Evolutionary conservation across 2,888 invertebrate species (phyloP), one percentile per base, ranked within the genome.

Genomic region (Invenusta paracnida): DNA sequence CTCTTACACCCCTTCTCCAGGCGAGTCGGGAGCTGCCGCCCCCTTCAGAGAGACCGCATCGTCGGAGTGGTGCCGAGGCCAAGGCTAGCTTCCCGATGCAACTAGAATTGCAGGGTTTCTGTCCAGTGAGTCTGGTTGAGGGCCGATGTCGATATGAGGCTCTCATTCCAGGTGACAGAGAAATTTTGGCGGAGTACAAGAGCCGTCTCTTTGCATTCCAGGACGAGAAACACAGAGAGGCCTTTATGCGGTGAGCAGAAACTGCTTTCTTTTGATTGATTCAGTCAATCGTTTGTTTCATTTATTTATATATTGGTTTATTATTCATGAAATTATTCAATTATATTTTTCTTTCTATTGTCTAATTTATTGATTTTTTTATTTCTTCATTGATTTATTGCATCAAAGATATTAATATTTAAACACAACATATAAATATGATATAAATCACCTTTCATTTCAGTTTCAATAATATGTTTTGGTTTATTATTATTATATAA

Each of bases 101-200:
- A 23, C 87, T 90, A 25, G 90, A 91, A 87, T 87, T 91, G 25
- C 88, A 89, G 79, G 91, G 91, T 13, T 92, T 91, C 88, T 92
- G 91, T 87, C 91, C 91, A 0, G 91, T 92, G 13, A 91, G 91
- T 0, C 92, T 89, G 88, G 87, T 90, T 30, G 90, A 91, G 88
- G 91, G 91, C 27, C 89, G 90, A 84, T 89, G 89, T 88, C 90
- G 90, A 90, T 91, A 87, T 67, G 82, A 48, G 86, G 90, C 90
- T 11, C 89, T 92, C 29, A 88, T 90, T 25, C 90, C 90, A 23
- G 92, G 92, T 0, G 88, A 89, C 85, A 87, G 88, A 48, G 89
- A 90, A 27, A 88, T 90, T 83, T 88, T 91, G 73, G 91, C 89
- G 0, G 90, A 90, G 86, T 92, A 92, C 88, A 88, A 89, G 67